A percentile compares a stretch with the other conserved stretches of the same genome.
These are phyloP conservation scores for Anas capensis DNA, from an alignment of 2,797 vertebrate genomes.

Conservation along the genomic window DNA sequence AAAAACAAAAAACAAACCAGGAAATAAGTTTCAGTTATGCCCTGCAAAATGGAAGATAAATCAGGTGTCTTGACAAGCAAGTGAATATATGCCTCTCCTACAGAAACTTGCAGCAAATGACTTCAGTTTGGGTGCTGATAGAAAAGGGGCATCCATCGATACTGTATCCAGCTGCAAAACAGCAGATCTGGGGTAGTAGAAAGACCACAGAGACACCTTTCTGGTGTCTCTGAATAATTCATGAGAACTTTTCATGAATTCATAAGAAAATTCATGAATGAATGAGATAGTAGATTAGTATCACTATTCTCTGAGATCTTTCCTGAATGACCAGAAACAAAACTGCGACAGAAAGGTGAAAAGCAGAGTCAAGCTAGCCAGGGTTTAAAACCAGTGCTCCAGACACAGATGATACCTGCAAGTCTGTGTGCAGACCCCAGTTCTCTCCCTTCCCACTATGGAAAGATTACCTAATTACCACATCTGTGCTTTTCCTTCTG, in stretches of 20 bases:
- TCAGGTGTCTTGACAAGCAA: neutral
- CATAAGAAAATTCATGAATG: neutral
- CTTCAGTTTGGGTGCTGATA: neutral
- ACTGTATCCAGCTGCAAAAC: neutral
- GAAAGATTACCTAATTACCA: neutral
- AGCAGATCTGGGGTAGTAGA: neutral
- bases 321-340: neutral
- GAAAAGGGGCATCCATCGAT: neutral
- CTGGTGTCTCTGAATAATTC: neutral
- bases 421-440: neutral
- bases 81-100: neutral
- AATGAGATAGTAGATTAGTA: neutral
- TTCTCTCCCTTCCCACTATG: neutral
- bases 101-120: neutral
- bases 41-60: neutral
- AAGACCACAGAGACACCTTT: neutral
- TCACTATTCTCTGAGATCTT: neutral
- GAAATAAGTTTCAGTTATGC: neutral
- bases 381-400: neutral
- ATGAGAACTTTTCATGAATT: too few relatives aligned
- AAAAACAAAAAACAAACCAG: neutral
- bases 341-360: neutral
- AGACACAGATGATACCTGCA: neutral
- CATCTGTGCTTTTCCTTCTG: neutral
- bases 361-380: neutral